These are phyloP conservation scores for Notodonta dromedarius DNA, from an alignment of 2,888 invertebrate species.

Conservation along the genomic window DNA sequence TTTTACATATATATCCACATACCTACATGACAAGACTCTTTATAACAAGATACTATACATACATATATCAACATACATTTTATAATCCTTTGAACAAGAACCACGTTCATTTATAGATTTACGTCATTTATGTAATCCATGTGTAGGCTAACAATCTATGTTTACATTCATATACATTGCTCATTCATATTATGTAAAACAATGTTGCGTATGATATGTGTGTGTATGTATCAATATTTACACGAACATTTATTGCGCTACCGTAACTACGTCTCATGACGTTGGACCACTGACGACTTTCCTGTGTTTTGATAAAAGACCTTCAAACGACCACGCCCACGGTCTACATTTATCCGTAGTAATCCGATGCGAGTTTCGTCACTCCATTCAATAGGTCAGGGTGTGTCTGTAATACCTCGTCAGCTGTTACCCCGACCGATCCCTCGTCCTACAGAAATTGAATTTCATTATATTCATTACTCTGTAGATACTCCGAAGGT, in stretches of 20 bases:
- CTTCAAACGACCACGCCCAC: conserved; percentile 47
- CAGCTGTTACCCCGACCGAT: conserved; percentile 50
- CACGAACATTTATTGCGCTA: conserved; percentile 43
- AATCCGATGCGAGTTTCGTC: conserved; percentile 54
- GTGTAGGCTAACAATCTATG: conserved; percentile 18
- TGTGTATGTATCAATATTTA: conserved; percentile 48
- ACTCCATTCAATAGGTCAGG: conserved; percentile 62
- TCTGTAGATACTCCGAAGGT: conserved; percentile 31
- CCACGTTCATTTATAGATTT: conserved; percentile 8
- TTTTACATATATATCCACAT: conserved; percentile 32
- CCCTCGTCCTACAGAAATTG: conserved; percentile 42
- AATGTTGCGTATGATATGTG: conserved; percentile 46
- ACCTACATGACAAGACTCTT: not conserved
- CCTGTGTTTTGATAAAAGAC: conserved; percentile 47
- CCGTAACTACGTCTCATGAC: conserved; percentile 46
- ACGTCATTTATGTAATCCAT: conserved; percentile 14
- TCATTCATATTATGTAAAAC: conserved; percentile 42
- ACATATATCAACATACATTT: not conserved
- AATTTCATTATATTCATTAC: conserved; percentile 40
- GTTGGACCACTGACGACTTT: conserved; percentile 36
- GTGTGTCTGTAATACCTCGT: conserved; percentile 56
- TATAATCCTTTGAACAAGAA: not conserved
- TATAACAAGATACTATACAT: not conserved
- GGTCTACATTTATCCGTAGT: conserved; percentile 42
- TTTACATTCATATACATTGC: conserved; percentile 19